phyloP scores from a whole-genome alignment of 2,113 vertebrate species.

The Rhinichthys klamathensis region DNA sequence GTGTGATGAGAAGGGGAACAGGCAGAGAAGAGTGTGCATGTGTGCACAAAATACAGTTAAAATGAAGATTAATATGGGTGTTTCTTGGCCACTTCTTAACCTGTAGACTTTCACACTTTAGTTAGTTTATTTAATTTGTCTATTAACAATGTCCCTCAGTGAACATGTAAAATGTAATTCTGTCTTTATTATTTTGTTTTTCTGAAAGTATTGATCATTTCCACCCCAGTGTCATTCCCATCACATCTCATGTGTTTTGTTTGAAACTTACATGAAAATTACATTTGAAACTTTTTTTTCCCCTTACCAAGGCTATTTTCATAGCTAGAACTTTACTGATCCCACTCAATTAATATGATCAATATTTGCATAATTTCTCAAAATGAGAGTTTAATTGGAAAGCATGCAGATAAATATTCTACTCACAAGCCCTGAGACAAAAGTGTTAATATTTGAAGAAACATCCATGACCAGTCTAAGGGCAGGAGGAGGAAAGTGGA shows the following conservation, averaged over 20 bases:
- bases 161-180: no score
- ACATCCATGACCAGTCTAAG: background rate
- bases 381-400: background rate
- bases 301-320: background rate
- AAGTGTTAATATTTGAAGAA: background rate
- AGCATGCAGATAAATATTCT: background rate
- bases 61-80: background rate
- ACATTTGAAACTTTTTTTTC: background rate
- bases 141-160: background rate
- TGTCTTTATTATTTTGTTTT: no score
- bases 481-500: slow-evolving; percentile 9
- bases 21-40: background rate
- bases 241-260: background rate
- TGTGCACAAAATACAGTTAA: background rate
- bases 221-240: background rate
- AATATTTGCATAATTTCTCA: background rate
- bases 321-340: background rate
- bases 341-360: background rate
- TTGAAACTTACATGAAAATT: background rate
- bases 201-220: background rate
- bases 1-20: background rate
- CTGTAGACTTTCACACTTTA: background rate
- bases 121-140: background rate
- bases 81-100: background rate
- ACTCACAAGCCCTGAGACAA: background rate